Evolutionary conservation across 2,797 vertebrate species (phyloP), one percentile per base, ranked within the genome.

Genomic region (Notoglanidium macrostoma): DNA sequence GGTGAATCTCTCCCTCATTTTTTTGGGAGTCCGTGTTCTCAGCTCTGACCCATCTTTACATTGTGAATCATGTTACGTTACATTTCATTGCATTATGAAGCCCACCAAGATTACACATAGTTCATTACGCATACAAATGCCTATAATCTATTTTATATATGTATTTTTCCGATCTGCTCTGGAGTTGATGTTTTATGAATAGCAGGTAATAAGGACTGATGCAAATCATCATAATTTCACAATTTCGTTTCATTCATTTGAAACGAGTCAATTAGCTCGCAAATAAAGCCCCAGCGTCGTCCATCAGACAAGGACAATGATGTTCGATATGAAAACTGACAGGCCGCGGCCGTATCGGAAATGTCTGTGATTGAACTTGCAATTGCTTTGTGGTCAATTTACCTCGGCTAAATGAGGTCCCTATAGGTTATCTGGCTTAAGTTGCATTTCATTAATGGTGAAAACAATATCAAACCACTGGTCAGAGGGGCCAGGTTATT

Each of bases 301-400:
- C 83, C 84, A 91, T 92, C 89, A 88, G 88, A 90, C 85, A 89
- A 91, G 91, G 86, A 91, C 90, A 91, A 93, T 90, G 89, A 91
- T 82, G 89, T 89, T 88, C 72, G 87, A 91, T 91, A 88, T 73
- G 81, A 35, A 86, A 85, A 90, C 73, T 59, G 85, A 85, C 84
- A 83, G 80, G 87, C 88, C 63, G 79, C 21, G 63, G 85, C 70
- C 49, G 78, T 87, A 88, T 90, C 87, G 78, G 61, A 87, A 85
- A 90, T 89, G 90, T 91, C 87, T 77, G 32, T 55, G 92, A 92
- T 93, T 92, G 91, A 89, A 84, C 78, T 61, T 0, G 11, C 89
- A 87, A 92, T 92, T 90, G 90, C 87, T 87, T 63, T 79, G 86
- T 88, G 89, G 87, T 91, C 88, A 83, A 87, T 89, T 89, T 89